Evolutionary conservation across 1,140 invertebrate species (phyloP), one percentile per base, ranked within the genome.

Genomic region (Drosophila funebris): DNA sequence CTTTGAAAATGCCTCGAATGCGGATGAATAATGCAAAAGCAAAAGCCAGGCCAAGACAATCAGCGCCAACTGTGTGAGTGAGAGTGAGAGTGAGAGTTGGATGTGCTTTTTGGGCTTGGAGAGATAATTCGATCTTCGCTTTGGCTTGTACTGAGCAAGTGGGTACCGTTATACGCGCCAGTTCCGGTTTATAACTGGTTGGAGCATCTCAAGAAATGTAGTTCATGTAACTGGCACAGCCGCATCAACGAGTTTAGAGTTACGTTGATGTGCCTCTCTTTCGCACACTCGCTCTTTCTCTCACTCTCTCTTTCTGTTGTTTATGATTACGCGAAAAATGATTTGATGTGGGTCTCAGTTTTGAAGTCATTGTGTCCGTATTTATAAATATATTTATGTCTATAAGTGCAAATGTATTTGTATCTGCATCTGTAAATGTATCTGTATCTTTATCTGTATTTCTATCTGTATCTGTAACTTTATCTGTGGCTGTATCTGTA

Each of bases 1-100:
- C 89, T 90, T 90, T 90, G 83, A 90, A 90, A 90, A 87, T 76
- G 70, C 82, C 70, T 57, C 66, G 78, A 74, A 83, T 76, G 77
- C 63, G 70, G 83, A 87, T 88, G 84, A 87, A 87, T 87, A 87
- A 87, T 87, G 83, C 83, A 73, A 73, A 62, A 69, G 71, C 71
- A 41, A 54, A 71, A 66, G 54, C 48, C 76, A 62, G 52, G 64
- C 64, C 61, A 50, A 72, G n/a, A 64, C 53, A 69, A 63, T 52
- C 50, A 37, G 4, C 18, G 50, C n/a, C 29, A 27, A 67, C 36
- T 61, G 69, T 13, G 22, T 4, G 33, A 48, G 11, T 62, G 37
- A 31, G 61, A 67, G 22, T 4, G 11, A 22, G 9, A 31, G 46
- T 57, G 54, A 63, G 33, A 36, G 33, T 4, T 36, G 33, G 33